A percentile compares a stretch with the other conserved stretches of the same genome.
Evolutionary conservation across 2,888 invertebrate species (phyloP).

Genomic region (Enchytraeus crypticus): DNA sequence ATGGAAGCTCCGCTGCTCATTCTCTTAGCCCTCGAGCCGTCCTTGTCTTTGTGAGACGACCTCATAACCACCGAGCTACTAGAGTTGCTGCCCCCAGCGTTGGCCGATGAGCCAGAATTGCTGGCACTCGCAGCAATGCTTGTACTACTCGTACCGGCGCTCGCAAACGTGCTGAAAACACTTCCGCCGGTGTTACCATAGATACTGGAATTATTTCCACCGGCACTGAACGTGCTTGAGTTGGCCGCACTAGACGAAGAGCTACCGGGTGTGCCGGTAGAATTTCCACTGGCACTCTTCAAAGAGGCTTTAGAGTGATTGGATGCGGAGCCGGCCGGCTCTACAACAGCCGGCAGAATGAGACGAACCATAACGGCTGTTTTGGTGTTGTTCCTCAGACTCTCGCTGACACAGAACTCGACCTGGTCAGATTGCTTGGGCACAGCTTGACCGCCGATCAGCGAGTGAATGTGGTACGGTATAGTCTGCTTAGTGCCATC

Average conservation of each 20-base stretch:
- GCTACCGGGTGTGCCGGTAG: too few species aligned
- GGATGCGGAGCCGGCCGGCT: neutral
- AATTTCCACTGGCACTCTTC: too few species aligned
- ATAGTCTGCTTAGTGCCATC: conserved; percentile 74
- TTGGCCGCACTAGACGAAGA: neutral
- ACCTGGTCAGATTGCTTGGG: conserved; percentile 30
- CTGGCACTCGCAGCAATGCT: too few species aligned
- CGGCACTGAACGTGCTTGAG: neutral
- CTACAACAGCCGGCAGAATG: neutral
- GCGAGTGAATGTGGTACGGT: conserved; percentile 68
- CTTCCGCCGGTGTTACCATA: neutral
- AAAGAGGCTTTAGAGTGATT: too few species aligned
- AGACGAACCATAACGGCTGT: conserved; percentile 38
- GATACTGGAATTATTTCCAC: neutral
- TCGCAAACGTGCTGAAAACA: too few species aligned
- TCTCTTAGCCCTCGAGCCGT: too few species aligned
- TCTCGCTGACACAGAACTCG: conserved; percentile 44
- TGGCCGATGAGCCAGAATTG: too few species aligned
- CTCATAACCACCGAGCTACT: too few species aligned
- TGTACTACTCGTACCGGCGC: too few species aligned
- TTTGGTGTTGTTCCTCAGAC: conserved; percentile 37
- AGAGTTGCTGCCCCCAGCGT: neutral
- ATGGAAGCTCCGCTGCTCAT: too few species aligned
- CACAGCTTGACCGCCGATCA: conserved; percentile 64
- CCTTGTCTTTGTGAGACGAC: too few species aligned